Evolutionary conservation across 2,797 vertebrate species (phyloP).

Genomic region (Mus minutoides): DNA sequence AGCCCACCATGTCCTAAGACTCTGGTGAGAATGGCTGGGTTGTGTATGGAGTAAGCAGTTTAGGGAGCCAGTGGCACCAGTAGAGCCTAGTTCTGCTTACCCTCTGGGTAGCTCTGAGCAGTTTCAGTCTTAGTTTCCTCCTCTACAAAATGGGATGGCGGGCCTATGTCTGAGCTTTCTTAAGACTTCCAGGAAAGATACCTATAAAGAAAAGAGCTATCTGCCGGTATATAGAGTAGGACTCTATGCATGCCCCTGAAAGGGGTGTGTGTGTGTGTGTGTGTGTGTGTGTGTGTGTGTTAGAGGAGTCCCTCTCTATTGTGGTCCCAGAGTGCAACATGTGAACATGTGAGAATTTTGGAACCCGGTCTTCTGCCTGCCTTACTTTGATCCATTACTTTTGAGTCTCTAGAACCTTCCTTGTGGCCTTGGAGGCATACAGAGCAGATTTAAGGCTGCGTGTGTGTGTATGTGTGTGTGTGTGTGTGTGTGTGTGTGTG

Average conservation of each 20-base stretch:
- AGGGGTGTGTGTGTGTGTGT: background rate
- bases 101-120: background rate
- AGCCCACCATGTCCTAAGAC: background rate
- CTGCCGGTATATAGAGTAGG: background rate
- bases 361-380: background rate
- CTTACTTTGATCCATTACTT: background rate
- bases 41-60: background rate
- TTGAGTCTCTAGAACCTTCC: conserved; percentile 5
- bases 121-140: background rate
- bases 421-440: background rate
- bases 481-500: background rate
- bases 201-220: background rate
- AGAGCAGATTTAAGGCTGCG: conserved; percentile 6
- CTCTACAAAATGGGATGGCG: conserved; percentile 29
- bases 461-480: background rate
- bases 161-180: background rate
- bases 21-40: background rate
- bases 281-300: background rate
- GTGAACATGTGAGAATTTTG: background rate
- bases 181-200: background rate
- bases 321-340: background rate
- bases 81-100: background rate
- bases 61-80: background rate
- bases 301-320: background rate
- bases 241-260: background rate